A percentile compares a stretch with the other conserved stretches of the same genome.
These are phyloP conservation scores for Enteromius unitaeniatus DNA, from an alignment of 2,797 vertebrate species.

Conservation along the genomic window DNA sequence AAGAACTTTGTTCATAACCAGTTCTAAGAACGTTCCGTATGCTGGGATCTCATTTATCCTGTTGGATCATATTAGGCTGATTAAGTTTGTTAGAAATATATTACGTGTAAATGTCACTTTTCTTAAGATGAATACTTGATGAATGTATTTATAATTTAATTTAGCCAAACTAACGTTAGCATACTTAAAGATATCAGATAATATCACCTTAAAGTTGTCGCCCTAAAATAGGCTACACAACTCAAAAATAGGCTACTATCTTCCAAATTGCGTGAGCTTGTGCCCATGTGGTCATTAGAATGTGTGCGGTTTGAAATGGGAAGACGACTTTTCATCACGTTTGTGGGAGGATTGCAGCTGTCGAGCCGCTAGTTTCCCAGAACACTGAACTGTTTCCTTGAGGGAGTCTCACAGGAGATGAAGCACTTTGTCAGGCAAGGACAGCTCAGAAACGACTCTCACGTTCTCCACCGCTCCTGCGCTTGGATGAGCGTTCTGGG, in stretches of 20 bases:
- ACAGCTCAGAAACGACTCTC: constrained; percentile 73
- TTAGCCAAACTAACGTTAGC: neutral
- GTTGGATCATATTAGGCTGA: neutral
- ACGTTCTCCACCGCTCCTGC: constrained; percentile 57
- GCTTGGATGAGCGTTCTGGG: constrained; percentile 20
- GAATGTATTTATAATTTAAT: neutral
- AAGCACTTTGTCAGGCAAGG: constrained; percentile 65
- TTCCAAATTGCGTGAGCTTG: neutral
- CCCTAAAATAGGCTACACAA: neutral
- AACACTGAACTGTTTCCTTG: constrained; percentile 68
- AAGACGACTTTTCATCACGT: constrained; percentile 77
- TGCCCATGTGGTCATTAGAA: constrained; percentile 59
- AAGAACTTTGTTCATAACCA: neutral
- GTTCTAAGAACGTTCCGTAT: neutral
- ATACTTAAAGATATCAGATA: neutral
- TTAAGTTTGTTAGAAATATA: neutral
- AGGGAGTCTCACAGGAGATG: constrained; percentile 59
- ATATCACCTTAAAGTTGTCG: neutral
- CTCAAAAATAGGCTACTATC: neutral
- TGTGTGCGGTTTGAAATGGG: constrained; percentile 60
- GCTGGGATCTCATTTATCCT: neutral
- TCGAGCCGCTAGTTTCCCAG: constrained; percentile 77
- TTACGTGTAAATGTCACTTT: neutral
- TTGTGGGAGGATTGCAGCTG: constrained; percentile 76
- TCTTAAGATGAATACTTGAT: neutral